These are phyloP conservation scores for Hypocryptadius cinnamomeus DNA, from an alignment of 2,113 vertebrate species.

Conservation along the genomic window DNA sequence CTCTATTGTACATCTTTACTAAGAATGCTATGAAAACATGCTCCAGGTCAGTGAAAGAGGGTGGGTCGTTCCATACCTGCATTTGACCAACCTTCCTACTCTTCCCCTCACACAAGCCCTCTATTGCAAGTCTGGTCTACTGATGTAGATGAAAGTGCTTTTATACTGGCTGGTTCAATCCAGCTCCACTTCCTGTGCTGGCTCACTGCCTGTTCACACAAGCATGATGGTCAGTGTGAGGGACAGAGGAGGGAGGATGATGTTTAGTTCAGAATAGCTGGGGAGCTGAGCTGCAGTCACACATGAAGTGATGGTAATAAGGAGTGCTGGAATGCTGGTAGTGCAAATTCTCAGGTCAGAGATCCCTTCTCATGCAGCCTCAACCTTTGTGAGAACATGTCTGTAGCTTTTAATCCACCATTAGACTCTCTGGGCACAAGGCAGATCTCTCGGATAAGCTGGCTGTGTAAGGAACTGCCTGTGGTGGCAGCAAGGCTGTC, in stretches of 20 bases:
- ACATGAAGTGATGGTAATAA: not conserved
- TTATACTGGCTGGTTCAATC: not conserved
- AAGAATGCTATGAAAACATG: not conserved
- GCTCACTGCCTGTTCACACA: not conserved
- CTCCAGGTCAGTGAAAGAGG: not conserved
- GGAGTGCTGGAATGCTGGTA: not conserved
- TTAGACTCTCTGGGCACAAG: not conserved
- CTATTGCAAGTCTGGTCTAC: not conserved
- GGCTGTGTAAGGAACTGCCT: not conserved
- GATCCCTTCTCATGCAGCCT: not conserved
- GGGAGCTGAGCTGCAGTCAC: not conserved
- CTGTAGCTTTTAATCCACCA: accelerated
- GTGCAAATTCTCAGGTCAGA: not conserved
- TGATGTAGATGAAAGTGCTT: not conserved
- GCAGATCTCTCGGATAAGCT: not conserved
- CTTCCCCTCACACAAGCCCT: not conserved
- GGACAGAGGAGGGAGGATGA: not conserved
- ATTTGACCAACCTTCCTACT: not conserved
- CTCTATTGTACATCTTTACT: not conserved
- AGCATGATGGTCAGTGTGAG: not conserved
- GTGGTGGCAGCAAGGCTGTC: not conserved
- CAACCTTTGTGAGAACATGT: not conserved
- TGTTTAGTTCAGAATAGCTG: not conserved
- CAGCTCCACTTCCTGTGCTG: not conserved
- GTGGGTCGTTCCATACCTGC: not conserved